A percentile compares a stretch with the other conserved stretches of the same genome.
phyloP scores from a whole-genome alignment of 2,113 vertebrate genomes.

The mouse (Mus musculus) region DNA sequence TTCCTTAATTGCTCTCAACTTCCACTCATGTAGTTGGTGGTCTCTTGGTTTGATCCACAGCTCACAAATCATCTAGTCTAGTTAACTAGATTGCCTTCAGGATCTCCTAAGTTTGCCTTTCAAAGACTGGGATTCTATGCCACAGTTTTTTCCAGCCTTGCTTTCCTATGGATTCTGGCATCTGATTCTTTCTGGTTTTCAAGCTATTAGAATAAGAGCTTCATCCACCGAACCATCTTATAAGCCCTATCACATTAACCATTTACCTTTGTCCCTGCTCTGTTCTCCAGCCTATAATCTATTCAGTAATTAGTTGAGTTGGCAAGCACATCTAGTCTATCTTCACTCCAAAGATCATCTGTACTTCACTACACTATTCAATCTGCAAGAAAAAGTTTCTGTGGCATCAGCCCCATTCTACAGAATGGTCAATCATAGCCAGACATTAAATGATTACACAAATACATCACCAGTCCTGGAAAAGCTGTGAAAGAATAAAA shows the following conservation, averaged over 20 bases:
- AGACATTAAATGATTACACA: background rate
- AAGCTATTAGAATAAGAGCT: too few species aligned
- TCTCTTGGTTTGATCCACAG: background rate
- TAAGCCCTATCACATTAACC: background rate
- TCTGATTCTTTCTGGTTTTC: background rate
- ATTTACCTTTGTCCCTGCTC: too few species aligned
- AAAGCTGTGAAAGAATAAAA: background rate
- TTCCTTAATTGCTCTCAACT: background rate
- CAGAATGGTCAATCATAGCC: background rate
- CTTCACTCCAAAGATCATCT: background rate
- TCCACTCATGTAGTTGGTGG: background rate
- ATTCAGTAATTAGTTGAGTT: background rate
- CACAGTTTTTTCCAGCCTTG: background rate
- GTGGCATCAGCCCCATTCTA: background rate
- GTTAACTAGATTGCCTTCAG: background rate
- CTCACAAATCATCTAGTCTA: background rate
- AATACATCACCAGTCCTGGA: background rate
- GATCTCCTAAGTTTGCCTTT: background rate
- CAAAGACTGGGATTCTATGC: background rate
- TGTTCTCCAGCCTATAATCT: background rate
- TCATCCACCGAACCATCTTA: background rate
- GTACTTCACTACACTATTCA: background rate
- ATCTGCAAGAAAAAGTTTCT: background rate
- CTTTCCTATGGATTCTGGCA: background rate
- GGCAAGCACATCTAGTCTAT: background rate